These are phyloP conservation scores for Oeneis ivallda DNA, from an alignment of 2,888 invertebrate genomes.

Conservation along the genomic window DNA sequence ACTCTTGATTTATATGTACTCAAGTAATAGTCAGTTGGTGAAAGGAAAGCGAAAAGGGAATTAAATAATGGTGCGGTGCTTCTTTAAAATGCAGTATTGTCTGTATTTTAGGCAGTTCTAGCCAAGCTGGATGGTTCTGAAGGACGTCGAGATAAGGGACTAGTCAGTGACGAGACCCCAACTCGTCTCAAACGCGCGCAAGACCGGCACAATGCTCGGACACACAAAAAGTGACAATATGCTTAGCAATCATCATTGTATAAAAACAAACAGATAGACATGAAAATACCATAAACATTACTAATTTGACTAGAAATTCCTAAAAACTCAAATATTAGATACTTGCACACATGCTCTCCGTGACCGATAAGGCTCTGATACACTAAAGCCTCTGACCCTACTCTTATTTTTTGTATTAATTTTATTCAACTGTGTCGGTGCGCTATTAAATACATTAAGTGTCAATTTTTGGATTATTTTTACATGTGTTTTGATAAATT, in stretches of 20 bases:
- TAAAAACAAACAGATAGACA: background rate
- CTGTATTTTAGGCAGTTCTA: slow-evolving; percentile 52
- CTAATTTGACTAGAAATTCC: background rate
- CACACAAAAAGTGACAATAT: slow-evolving; percentile 46
- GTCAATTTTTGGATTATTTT: slow-evolving; percentile 42
- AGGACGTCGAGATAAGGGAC: slow-evolving; percentile 57
- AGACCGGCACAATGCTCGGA: slow-evolving; percentile 49
- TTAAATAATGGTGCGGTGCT: no score
- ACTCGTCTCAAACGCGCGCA: slow-evolving; percentile 61
- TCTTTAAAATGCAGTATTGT: background rate
- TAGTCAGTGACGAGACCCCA: slow-evolving; percentile 63
- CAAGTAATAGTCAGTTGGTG: no score
- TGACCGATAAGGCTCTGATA: no score
- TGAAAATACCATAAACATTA: background rate
- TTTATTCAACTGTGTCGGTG: background rate
- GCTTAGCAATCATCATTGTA: background rate
- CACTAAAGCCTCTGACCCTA: no score
- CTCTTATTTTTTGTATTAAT: no score
- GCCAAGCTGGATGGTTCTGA: slow-evolving; percentile 52
- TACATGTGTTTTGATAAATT: slow-evolving; percentile 45
- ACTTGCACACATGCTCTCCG: no score
- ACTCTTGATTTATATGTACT: no score
- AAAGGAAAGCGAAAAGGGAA: no score
- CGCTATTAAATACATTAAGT: background rate
- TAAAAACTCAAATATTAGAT: no score